phyloP scores from a whole-genome alignment of 2,797 vertebrate species.

The Alauda arvensis region DNA sequence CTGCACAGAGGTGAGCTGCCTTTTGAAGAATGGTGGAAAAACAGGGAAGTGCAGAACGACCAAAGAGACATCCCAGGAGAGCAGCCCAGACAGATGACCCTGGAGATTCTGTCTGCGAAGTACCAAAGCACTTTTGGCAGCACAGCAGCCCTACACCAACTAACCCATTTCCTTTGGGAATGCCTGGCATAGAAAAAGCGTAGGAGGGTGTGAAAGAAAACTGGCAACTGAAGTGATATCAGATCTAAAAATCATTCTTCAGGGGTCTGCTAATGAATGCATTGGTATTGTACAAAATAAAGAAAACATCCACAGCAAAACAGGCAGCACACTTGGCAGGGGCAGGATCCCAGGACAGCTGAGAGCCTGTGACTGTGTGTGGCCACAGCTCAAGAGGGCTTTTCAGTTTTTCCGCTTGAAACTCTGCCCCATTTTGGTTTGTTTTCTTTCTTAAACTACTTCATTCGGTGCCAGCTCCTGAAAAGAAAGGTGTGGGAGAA shows the following conservation, averaged over 20 bases:
- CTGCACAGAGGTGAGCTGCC: neutral
- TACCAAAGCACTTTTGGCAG: neutral
- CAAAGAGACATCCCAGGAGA: rapidly evolving
- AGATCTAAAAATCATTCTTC: neutral
- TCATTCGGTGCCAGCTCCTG: neutral
- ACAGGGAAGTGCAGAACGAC: neutral
- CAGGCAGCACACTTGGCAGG: neutral
- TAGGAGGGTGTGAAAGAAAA: neutral
- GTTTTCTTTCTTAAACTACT: neutral
- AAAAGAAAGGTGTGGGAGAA: conserved; percentile 20
- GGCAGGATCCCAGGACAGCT: neutral
- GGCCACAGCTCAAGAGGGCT: neutral
- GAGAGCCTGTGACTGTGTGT: rapidly evolving
- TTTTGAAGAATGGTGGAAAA: neutral
- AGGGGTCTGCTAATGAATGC: neutral
- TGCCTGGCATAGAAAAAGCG: neutral
- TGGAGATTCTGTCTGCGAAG: neutral
- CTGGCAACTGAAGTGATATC: neutral
- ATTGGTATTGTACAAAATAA: neutral
- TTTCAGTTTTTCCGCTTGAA: neutral
- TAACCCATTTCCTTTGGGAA: neutral
- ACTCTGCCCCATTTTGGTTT: neutral
- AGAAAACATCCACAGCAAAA: neutral
- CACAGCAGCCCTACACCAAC: neutral
- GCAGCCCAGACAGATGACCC: neutral